Evolutionary conservation across 1,140 invertebrate genomes (phyloP).

Genomic region (Solenopsis fugax): DNA sequence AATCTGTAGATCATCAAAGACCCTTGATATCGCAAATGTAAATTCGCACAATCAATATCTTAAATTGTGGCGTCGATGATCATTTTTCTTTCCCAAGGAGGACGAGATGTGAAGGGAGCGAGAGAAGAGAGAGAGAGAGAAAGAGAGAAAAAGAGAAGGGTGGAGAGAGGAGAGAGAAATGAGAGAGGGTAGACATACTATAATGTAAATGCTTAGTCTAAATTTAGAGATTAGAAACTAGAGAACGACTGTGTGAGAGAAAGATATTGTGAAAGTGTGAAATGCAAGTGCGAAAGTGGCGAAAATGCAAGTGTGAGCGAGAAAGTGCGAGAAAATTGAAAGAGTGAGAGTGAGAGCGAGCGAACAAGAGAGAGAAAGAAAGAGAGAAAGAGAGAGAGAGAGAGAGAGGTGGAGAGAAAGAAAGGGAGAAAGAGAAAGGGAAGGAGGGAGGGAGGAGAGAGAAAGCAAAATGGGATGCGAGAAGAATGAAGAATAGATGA

Average conservation of each 20-base stretch:
- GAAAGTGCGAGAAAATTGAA: constrained; percentile 5
- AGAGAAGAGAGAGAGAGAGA: constrained; percentile 60
- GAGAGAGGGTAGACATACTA: constrained; percentile 53
- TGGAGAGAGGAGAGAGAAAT: constrained; percentile 42
- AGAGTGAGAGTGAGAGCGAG: no score
- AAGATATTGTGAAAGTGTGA: background rate
- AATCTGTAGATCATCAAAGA: background rate
- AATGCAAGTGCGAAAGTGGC: background rate
- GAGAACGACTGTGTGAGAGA: constrained; percentile 33
- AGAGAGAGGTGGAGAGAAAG: background rate
- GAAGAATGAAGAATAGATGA: constrained; percentile 27
- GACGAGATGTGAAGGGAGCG: constrained; percentile 65
- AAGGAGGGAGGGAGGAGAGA: constrained; percentile 35
- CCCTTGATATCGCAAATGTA: background rate
- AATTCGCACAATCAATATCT: constrained; percentile 6
- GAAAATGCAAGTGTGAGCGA: constrained; percentile 42
- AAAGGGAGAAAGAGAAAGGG: background rate
- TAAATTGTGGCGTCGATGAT: background rate
- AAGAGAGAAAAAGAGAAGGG: no score
- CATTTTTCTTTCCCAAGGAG: constrained; percentile 40
- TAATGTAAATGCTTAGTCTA: constrained; percentile 57
- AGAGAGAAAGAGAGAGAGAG: background rate
- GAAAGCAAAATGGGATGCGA: constrained; percentile 20
- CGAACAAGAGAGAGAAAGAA: background rate
- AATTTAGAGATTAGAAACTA: constrained; percentile 55